Evolutionary conservation across 2,888 invertebrate species (phyloP).

Genomic region (Blera fallax): DNA sequence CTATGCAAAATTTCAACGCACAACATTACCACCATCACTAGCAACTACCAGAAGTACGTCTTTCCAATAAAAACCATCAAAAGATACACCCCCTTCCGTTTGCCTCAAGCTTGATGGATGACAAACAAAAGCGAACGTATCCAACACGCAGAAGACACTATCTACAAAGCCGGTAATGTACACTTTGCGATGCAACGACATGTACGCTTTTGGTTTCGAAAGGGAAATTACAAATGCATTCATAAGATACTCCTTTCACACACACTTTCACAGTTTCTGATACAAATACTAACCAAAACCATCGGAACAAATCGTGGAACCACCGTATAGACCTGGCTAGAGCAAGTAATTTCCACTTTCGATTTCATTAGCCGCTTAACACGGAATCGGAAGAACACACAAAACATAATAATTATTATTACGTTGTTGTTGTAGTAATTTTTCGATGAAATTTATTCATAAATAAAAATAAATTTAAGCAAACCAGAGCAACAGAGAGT

Average conservation of each 20-base stretch:
- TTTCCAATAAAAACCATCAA: background rate
- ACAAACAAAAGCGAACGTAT: background rate
- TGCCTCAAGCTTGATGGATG: conserved; percentile 30
- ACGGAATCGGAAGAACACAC: conserved; percentile 73
- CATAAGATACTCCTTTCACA: background rate
- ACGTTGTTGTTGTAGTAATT: conserved; percentile 3
- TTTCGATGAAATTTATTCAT: background rate
- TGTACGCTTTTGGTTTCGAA: conserved; percentile 49
- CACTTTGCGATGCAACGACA: conserved; percentile 13
- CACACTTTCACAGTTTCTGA: background rate
- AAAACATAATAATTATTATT: conserved; percentile 61
- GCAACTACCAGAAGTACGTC: background rate
- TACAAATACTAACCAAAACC: conserved; percentile 1
- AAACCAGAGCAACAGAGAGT: background rate
- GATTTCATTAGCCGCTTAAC: conserved; percentile 73
- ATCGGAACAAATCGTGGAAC: conserved; percentile 1
- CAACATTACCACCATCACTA: background rate
- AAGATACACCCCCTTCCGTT: background rate
- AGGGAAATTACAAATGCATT: conserved; percentile 47
- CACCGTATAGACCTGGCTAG: background rate
- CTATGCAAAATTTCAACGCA: conserved; percentile 7
- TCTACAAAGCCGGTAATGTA: conserved; percentile 52
- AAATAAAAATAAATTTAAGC: background rate
- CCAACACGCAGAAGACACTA: background rate
- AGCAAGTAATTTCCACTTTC: conserved; percentile 72